Conservation (phyloP, 2,888 invertebrate species). For the Cheilosia soror region DNA sequence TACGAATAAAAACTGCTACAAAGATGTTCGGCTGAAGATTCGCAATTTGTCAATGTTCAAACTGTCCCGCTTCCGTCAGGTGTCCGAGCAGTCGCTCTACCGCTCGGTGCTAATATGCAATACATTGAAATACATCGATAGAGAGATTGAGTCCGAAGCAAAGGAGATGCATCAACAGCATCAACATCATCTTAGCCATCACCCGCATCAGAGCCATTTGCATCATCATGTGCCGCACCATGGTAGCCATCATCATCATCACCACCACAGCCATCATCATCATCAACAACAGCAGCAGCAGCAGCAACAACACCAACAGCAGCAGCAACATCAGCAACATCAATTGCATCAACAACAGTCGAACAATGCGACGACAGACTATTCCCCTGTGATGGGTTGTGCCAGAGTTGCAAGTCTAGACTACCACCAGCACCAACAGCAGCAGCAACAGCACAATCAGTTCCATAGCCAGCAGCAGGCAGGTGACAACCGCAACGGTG, state of each 20-base stretch:
- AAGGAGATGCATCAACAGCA: conserved; percentile 81
- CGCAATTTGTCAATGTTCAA: conserved; percentile 97
- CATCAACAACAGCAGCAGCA: conserved; percentile 76
- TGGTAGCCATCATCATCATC: conserved; percentile 78
- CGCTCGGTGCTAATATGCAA: conserved; percentile 97
- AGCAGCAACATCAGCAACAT: conserved; percentile 78
- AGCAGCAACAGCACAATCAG: conserved; percentile 78
- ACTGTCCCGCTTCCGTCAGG: conserved; percentile 93
- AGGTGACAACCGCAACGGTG: conserved; percentile 61
- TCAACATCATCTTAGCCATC: conserved; percentile 75
- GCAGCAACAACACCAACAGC: conserved; percentile 60
- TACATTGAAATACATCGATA: conserved; percentile 93
- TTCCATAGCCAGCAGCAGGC: conserved; percentile 78
- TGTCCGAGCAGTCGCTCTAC: conserved; percentile 94
- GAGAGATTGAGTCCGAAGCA: conserved; percentile 92
- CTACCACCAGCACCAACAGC: conserved; percentile 79
- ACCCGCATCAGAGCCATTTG: conserved; percentile 78
- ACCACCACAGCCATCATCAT: conserved; percentile 70
- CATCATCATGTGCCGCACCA: conserved; percentile 79
- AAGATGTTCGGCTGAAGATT: conserved; percentile 93
- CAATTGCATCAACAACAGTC: conserved; percentile 76
- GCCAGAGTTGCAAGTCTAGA: conserved; percentile 81
- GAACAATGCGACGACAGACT: conserved; percentile 46
- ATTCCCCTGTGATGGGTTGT: conserved; percentile 80
- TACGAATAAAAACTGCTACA: conserved; percentile 90